Evolutionary conservation across 2,888 invertebrate genomes (phyloP).

Genomic region (Oligia fasciuncula): DNA sequence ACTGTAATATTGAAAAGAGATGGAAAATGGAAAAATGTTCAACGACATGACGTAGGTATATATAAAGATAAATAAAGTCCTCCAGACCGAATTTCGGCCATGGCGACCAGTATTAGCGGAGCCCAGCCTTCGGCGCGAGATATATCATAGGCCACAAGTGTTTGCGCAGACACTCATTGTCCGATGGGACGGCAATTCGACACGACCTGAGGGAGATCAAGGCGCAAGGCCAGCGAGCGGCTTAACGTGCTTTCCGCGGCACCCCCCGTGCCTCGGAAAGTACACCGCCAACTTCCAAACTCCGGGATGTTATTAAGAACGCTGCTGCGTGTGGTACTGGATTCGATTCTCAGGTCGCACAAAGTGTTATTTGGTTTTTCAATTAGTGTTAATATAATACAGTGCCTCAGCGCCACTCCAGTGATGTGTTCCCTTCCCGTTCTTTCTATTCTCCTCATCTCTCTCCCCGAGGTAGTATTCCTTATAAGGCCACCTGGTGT

Average conservation of each 20-base stretch:
- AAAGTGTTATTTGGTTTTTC: not conserved
- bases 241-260: not conserved
- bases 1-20: constrained; percentile 68
- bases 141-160: too few species aligned
- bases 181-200: not conserved
- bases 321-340: not conserved
- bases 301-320: not conserved
- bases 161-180: not conserved
- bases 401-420: constrained; percentile 82
- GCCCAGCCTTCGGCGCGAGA: not conserved
- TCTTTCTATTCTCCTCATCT: constrained; percentile 71
- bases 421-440: constrained; percentile 71
- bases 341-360: not conserved
- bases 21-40: not conserved
- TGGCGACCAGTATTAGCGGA: not conserved
- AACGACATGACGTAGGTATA: not conserved
- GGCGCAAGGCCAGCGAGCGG: too few species aligned
- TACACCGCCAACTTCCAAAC: not conserved
- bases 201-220: not conserved
- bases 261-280: not conserved
- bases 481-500: constrained; percentile 75
- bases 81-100: not conserved
- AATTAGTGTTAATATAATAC: not conserved
- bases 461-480: constrained; percentile 82
- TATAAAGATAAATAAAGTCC: not conserved